These are phyloP conservation scores for Drosophila virilis DNA, from an alignment of 1,140 invertebrate species.

Conservation along the genomic window DNA sequence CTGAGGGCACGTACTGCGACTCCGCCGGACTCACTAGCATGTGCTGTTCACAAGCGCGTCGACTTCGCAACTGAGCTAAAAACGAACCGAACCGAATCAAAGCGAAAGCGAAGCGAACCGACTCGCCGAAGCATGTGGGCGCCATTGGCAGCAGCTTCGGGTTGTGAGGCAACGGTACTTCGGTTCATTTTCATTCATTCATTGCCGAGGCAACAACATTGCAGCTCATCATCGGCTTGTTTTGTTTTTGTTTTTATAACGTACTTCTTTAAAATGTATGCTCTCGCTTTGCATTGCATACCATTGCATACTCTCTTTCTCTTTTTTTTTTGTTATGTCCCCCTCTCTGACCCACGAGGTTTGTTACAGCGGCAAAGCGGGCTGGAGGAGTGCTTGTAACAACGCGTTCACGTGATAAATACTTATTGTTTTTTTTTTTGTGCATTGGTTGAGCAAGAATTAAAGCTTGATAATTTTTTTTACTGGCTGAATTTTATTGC, in stretches of 20 bases:
- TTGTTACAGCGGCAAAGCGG: slow-evolving; percentile 9
- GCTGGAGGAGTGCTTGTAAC: slow-evolving; percentile 57
- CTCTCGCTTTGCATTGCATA: slow-evolving; percentile 9
- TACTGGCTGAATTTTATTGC: slow-evolving; percentile 3
- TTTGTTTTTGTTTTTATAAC: slow-evolving; percentile 79
- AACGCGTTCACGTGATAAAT: slow-evolving; percentile 66
- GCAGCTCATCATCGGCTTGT: slow-evolving; percentile 31
- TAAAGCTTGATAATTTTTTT: slow-evolving; percentile 55
- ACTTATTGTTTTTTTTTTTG: slow-evolving; percentile 30
- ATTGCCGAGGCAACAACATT: slow-evolving; percentile 22
- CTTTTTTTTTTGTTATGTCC: neutral
- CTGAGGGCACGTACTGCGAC: slow-evolving; percentile 34
- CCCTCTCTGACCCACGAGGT: neutral
- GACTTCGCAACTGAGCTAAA: slow-evolving; percentile 66
- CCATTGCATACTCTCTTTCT: neutral
- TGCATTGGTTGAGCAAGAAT: slow-evolving; percentile 55
- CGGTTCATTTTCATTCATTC: slow-evolving; percentile 64
- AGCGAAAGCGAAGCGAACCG: slow-evolving; percentile 6
- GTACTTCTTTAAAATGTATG: slow-evolving; percentile 54
- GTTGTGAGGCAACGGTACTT: slow-evolving; percentile 31
- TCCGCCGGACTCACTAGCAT: slow-evolving; percentile 39
- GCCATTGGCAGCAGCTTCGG: slow-evolving; percentile 71
- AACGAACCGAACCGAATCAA: slow-evolving; percentile 22
- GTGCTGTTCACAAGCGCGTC: slow-evolving; percentile 65
- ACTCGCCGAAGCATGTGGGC: slow-evolving; percentile 14